Evolutionary conservation across 2,797 vertebrate species (phyloP).

Genomic region (Myiotriccus ornatus): DNA sequence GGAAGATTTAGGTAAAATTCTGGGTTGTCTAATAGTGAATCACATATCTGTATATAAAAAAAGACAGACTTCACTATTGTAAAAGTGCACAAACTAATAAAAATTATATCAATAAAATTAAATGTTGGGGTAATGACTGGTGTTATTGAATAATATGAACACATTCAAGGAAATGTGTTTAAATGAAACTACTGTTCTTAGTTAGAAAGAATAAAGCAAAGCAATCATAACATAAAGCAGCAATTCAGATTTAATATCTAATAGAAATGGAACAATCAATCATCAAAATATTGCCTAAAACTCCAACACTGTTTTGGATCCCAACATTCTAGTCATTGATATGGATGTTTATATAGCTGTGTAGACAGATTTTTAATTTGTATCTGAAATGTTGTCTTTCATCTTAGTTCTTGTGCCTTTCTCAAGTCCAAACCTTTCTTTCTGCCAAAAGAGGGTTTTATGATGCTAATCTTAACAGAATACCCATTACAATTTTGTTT

Average conservation of each 20-base stretch:
- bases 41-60: background rate
- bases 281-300: background rate
- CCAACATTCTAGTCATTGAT: background rate
- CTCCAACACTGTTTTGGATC: background rate
- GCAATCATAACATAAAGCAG: background rate
- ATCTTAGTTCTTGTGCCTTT: background rate
- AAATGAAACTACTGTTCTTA: background rate
- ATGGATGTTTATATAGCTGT: background rate
- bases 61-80: background rate
- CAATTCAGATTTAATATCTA: background rate
- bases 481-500: background rate
- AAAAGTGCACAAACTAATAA: background rate
- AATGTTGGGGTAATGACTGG: background rate
- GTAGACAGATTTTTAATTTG: background rate
- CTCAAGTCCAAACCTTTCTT: background rate
- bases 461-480: background rate
- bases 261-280: background rate
- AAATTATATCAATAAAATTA: background rate
- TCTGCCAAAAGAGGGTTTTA: background rate
- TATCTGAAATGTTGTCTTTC: background rate
- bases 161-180: background rate
- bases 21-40: background rate
- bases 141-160: background rate
- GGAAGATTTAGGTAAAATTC: background rate
- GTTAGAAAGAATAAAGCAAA: background rate